These are phyloP conservation scores for Microplitis mediator DNA, from an alignment of 1,140 invertebrate species.

Conservation along the genomic window DNA sequence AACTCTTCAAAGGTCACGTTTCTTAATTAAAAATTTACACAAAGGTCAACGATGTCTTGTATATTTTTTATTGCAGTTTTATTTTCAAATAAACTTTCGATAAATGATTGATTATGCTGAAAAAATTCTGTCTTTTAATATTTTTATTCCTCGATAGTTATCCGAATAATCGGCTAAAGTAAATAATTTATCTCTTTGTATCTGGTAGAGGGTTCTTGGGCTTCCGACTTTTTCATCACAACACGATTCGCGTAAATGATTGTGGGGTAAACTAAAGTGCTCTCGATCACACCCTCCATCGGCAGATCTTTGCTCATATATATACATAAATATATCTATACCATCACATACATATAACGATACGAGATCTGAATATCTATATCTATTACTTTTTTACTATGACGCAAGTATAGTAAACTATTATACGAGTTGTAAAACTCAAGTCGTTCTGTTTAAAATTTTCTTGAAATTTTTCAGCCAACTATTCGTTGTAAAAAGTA, in stretches of 20 bases:
- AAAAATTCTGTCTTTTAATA: too few species aligned
- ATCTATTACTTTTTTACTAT: background rate
- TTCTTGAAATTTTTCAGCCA: too few species aligned
- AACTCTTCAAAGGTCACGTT: too few species aligned
- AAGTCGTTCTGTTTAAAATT: too few species aligned
- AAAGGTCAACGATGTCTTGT: too few species aligned
- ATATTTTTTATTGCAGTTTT: too few species aligned
- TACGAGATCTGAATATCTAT: background rate
- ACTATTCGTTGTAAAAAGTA: too few species aligned
- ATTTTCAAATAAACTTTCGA: too few species aligned
- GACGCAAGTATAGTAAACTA: too few species aligned
- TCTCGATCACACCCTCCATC: background rate
- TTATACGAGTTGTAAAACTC: too few species aligned
- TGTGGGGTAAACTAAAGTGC: conserved; percentile 18
- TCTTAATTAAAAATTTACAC: too few species aligned
- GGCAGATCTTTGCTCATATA: background rate
- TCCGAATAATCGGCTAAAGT: background rate
- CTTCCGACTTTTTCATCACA: background rate
- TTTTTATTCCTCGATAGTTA: background rate
- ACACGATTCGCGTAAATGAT: conserved; percentile 11
- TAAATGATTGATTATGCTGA: too few species aligned
- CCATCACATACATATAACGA: background rate
- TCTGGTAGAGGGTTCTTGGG: background rate
- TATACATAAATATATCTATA: background rate
- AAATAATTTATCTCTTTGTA: background rate